Percentiles rank a stretch among this genome's conserved stretches.
Conservation (phyloP, 2,113 vertebrate genomes). For the Gambusia holbrooki region DNA sequence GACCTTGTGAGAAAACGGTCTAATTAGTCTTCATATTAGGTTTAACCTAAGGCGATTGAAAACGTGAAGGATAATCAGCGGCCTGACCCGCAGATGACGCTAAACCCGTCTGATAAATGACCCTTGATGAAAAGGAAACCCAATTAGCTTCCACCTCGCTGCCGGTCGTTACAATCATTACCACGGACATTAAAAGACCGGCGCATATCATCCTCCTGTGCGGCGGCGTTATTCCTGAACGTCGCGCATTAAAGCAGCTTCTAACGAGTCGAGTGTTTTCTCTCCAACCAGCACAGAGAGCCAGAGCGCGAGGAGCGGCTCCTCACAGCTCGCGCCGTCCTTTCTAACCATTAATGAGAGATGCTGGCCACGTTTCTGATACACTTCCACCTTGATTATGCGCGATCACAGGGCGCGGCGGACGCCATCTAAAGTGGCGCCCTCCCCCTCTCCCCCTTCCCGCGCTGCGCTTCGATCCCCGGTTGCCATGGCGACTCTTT, state of each 20-base stretch:
- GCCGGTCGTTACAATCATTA: background rate
- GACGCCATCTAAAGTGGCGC: slow-evolving; percentile 19
- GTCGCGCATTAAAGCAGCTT: slow-evolving; percentile 40
- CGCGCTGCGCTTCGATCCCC: background rate
- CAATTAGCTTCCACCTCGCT: background rate
- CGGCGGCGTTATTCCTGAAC: background rate
- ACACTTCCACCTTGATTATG: slow-evolving; percentile 16
- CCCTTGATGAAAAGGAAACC: background rate
- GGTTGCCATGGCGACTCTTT: slow-evolving; percentile 60
- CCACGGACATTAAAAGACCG: background rate
- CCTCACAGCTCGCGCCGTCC: background rate
- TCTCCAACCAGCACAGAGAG: background rate
- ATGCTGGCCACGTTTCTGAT: slow-evolving; percentile 24
- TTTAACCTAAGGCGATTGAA: background rate
- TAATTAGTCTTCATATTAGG: background rate
- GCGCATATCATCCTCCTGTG: background rate
- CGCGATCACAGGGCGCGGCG: slow-evolving; percentile 34
- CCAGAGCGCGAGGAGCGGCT: background rate
- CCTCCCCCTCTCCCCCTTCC: background rate
- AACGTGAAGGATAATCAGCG: background rate
- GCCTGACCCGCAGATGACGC: background rate
- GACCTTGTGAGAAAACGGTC: background rate
- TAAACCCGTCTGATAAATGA: background rate
- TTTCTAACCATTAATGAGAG: slow-evolving; percentile 27
- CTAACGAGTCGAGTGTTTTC: slow-evolving; percentile 1